Base-by-base conservation (phyloP, 2,113 vertebrate genomes). In the Diglossa brunneiventris region DNA sequence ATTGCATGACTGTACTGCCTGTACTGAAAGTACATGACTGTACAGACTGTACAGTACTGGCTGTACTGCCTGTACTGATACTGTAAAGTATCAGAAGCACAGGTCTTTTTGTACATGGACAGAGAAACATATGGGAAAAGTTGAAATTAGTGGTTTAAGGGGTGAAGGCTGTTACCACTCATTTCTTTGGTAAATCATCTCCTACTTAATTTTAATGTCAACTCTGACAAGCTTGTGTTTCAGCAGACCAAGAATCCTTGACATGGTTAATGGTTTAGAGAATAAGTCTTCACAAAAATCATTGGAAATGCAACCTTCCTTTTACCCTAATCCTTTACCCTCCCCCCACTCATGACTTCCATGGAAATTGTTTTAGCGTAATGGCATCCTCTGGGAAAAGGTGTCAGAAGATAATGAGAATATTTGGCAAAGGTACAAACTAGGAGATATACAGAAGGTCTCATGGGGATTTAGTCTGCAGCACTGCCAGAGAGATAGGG, bases 371-470 rank as follows among this genome's bases (percentile, higher is more conserved):
- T 58, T 96, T 94, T 87, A 77, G n/a, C 31, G 26, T 92, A 89
- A 94, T 62, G 28, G 28, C 64, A 66, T 82, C 89, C 46, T 84
- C 50, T 3, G 62, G 77, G 83, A 81, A 93, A 94, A 89, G n/a
- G 37, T 89, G 61, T 91, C 61, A 82, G 87, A 81, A 91, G 74
- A 84, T 92, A 93, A 91, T 47, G 52, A 90, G 89, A 81, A 83
- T 84, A 64, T 87, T 33, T 92, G 69, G 66, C 83, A 68, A 89
- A 89, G 74, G 64, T 94, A 82, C 64, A 89, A 80, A 86, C 33
- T 69, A 46, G 68, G 92, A 94, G 33, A 50, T 31, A 73, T 5
- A 28, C 52, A 78, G 86, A 87, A 42, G 58, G 28, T 82, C 73
- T 87, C 26, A 8, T 52, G 52, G 58, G 87, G n/a, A 64, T 87